A percentile compares a stretch with the other conserved stretches of the same genome.
Evolutionary conservation across 2,113 vertebrate genomes (phyloP).

Genomic region (Melanostigma gelatinosum): DNA sequence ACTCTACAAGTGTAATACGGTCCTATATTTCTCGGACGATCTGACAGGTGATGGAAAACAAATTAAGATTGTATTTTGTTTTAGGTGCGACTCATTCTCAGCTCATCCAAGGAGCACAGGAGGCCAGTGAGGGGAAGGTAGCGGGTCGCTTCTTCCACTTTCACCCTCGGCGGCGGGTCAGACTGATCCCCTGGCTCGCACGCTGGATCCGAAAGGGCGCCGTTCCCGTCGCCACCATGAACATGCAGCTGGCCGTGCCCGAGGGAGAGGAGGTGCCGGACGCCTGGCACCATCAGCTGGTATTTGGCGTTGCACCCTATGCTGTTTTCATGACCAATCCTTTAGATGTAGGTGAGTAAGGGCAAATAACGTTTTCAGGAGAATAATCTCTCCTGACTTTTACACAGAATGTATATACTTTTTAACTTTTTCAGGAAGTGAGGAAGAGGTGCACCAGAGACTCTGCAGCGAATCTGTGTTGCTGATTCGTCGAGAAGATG

Average conservation of each 20-base stretch:
- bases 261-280: conserved; percentile 83
- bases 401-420: not conserved
- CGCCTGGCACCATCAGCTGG: conserved; percentile 86
- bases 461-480: conserved; percentile 83
- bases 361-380: not conserved
- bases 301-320: conserved; percentile 77
- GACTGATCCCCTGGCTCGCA: conserved; percentile 78
- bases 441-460: conserved; percentile 70
- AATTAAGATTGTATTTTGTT: not conserved
- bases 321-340: conserved; percentile 85
- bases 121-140: conserved; percentile 74
- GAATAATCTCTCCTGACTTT: not conserved
- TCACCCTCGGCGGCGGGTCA: conserved; percentile 71
- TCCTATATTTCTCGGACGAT: not conserved
- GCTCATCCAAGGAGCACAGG: conserved; percentile 78
- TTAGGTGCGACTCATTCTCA: conserved; percentile 83
- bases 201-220: conserved; percentile 77
- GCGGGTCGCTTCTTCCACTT: conserved; percentile 80
- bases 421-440: conserved; percentile 56
- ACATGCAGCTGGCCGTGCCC: conserved; percentile 82
- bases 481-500: conserved; percentile 80
- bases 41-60: not conserved
- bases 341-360: conserved; percentile 79
- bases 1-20: not conserved
- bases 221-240: conserved; percentile 85